Conservation (phyloP, 1,140 invertebrate species). For the Drosophila takahashii region DNA sequence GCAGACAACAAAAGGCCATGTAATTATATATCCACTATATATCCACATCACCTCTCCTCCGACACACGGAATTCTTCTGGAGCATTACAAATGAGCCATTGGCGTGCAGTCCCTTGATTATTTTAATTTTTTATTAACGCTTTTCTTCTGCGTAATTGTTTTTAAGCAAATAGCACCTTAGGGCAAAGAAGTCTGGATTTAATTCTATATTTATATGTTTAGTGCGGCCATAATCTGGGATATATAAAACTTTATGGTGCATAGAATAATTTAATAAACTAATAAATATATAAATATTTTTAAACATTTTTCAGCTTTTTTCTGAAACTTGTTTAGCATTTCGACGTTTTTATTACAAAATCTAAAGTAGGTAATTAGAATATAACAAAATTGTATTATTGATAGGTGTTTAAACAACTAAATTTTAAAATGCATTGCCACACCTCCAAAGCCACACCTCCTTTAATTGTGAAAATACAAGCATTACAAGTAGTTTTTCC, state of each 20-base stretch:
- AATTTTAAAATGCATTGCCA: conserved; percentile 1
- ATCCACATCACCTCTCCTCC: background rate
- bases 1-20: conserved; percentile 43
- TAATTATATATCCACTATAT: conserved; percentile 52
- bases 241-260: conserved; percentile 27
- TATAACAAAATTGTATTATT: background rate
- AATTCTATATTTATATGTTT: background rate
- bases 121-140: conserved; percentile 63
- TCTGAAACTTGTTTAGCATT: no score
- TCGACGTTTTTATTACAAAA: no score
- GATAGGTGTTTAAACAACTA: background rate
- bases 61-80: conserved; percentile 34
- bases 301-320: no score
- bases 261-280: conserved; percentile 9
- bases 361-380: no score
- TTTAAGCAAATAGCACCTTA: conserved; percentile 58
- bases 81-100: conserved; percentile 80
- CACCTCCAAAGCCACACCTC: background rate
- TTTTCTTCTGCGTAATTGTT: conserved; percentile 66
- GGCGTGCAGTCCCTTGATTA: conserved; percentile 64
- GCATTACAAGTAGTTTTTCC: background rate
- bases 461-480: background rate
- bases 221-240: background rate
- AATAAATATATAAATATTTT: conserved; percentile 1
- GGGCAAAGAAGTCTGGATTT: conserved; percentile 18